phyloP scores from a whole-genome alignment of 2,113 vertebrate genomes.

The Anguilla japonica region DNA sequence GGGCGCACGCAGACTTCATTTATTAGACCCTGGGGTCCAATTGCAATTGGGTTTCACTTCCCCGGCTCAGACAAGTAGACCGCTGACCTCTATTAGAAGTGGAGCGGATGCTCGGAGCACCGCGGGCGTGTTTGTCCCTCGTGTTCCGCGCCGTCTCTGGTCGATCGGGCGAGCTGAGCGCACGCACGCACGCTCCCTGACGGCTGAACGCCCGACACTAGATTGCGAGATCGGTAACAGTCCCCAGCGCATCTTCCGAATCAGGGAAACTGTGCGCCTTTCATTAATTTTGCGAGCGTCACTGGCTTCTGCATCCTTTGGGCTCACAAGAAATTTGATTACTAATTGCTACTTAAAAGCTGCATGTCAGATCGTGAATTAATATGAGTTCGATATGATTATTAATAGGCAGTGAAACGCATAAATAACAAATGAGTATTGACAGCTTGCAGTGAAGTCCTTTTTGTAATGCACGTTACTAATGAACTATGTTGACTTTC shows the following conservation, averaged over 20 bases:
- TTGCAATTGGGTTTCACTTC: neutral
- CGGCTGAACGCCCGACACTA: neutral
- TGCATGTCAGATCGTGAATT: conserved; percentile 53
- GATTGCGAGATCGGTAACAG: no score
- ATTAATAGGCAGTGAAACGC: conserved; percentile 58
- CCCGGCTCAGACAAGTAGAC: neutral
- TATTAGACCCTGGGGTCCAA: neutral
- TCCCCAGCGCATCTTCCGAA: no score
- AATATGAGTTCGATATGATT: conserved; percentile 57
- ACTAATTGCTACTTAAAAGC: conserved; percentile 65
- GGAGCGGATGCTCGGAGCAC: neutral
- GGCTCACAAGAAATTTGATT: conserved; percentile 39
- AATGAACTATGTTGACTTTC: neutral
- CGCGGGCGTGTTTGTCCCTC: neutral
- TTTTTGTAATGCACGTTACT: neutral
- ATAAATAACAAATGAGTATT: conserved; percentile 47
- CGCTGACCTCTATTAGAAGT: neutral
- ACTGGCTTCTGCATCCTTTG: conserved; percentile 16
- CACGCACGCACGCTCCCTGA: neutral
- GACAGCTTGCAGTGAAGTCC: conserved; percentile 43
- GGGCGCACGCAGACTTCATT: neutral
- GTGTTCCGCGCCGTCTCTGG: neutral
- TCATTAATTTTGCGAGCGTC: conserved; percentile 23
- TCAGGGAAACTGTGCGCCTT: neutral
- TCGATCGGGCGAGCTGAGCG: no score